These are phyloP conservation scores for Megalurothrips usitatus DNA, from an alignment of 2,888 invertebrate species.

Conservation along the genomic window DNA sequence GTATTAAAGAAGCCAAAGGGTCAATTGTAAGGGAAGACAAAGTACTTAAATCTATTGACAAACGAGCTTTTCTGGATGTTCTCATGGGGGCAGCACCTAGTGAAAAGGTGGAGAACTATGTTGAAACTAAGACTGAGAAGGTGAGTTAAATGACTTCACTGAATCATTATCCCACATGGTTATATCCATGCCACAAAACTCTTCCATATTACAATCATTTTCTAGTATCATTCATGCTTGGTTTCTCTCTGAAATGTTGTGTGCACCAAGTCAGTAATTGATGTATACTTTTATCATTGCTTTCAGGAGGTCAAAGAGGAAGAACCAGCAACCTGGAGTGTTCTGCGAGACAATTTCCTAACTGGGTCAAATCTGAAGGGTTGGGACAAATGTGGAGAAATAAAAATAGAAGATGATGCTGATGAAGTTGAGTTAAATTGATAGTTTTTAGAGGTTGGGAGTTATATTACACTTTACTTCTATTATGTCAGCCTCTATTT, in stretches of 20 bases:
- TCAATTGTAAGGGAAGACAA: conserved; percentile 74
- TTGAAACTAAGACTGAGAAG: conserved; percentile 39
- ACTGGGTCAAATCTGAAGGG: conserved; percentile 84
- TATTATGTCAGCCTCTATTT: too few species aligned
- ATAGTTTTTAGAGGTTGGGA: not conserved
- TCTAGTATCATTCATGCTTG: conserved; percentile 16
- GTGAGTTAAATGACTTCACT: conserved; percentile 29
- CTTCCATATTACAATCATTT: conserved; percentile 7
- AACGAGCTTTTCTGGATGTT: conserved; percentile 70
- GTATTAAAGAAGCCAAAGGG: conserved; percentile 66
- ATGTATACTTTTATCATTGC: conserved; percentile 27
- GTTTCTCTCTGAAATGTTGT: not conserved
- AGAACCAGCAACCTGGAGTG: conserved; percentile 46
- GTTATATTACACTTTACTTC: not conserved
- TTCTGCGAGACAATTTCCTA: conserved; percentile 78
- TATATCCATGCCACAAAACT: not conserved
- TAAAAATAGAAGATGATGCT: not conserved
- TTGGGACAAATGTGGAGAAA: conserved; percentile 65
- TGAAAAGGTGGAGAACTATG: conserved; percentile 43
- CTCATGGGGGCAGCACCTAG: conserved; percentile 60
- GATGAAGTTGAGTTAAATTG: conserved; percentile 11
- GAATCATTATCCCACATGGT: not conserved
- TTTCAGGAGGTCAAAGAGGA: conserved; percentile 40
- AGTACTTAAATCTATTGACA: conserved; percentile 68
- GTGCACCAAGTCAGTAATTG: not conserved